Conservation (phyloP, 1,140 invertebrate species). For the Trialeurodes vaporariorum region DNA sequence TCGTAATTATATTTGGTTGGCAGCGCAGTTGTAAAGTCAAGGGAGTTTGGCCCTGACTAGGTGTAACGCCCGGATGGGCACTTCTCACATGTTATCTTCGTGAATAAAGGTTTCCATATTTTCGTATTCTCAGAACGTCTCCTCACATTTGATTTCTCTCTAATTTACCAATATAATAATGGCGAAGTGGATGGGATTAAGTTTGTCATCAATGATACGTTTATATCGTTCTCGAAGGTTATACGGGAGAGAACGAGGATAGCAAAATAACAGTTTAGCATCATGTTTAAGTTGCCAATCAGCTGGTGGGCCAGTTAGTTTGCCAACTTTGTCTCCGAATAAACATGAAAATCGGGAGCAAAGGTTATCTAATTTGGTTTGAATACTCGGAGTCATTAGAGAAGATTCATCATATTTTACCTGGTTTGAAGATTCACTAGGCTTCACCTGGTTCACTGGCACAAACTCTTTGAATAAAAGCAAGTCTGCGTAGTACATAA, state of each 20-base stretch:
- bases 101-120: too few relatives aligned
- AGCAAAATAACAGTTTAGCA: slow-evolving; percentile 26
- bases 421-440: too few relatives aligned
- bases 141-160: too few relatives aligned
- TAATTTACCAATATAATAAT: too few relatives aligned
- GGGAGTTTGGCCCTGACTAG: too few relatives aligned
- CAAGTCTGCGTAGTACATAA: slow-evolving; percentile 12
- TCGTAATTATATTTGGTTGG: too few relatives aligned
- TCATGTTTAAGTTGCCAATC: background rate
- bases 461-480: slow-evolving; percentile 10
- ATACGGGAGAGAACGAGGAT: slow-evolving; percentile 29
- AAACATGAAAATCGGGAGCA: background rate
- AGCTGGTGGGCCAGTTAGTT: background rate
- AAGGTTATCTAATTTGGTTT: background rate
- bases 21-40: too few relatives aligned
- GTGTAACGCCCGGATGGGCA: too few relatives aligned
- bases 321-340: background rate
- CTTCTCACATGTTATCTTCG: too few relatives aligned
- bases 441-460: background rate
- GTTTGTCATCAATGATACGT: slow-evolving; percentile 17
- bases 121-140: too few relatives aligned
- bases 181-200: too few relatives aligned
- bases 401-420: too few relatives aligned
- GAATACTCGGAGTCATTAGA: background rate
- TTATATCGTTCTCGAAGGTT: slow-evolving; percentile 22